Conservation (phyloP, 2,113 vertebrate genomes). For the Erythrolamprus reginae region DNA sequence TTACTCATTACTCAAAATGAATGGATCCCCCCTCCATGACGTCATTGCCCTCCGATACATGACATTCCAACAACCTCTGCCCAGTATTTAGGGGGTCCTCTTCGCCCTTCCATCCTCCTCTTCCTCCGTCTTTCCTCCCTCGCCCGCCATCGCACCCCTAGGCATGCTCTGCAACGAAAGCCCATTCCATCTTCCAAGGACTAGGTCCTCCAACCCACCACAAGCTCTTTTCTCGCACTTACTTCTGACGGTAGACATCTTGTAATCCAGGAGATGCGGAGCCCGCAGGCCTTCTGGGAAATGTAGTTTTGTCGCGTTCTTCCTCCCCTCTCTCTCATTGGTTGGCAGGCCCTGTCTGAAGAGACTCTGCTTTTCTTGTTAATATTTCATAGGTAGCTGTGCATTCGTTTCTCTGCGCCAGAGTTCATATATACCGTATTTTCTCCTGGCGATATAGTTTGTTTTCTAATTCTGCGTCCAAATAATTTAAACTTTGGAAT, state of each 20-base stretch:
- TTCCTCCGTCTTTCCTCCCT: not conserved
- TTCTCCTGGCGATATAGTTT: too few species aligned
- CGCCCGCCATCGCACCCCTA: too few species aligned
- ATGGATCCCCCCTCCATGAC: not conserved
- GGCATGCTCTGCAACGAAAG: not conserved
- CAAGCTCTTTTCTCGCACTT: not conserved
- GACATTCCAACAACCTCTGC: not conserved
- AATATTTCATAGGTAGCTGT: too few species aligned
- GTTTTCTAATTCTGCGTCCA: not conserved
- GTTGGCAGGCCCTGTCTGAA: not conserved
- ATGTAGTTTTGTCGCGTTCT: not conserved
- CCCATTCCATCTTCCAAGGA: not conserved
- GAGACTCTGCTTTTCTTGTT: not conserved
- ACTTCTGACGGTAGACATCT: not conserved
- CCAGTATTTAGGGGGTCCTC: not conserved
- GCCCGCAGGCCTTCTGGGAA: not conserved
- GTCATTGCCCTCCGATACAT: not conserved
- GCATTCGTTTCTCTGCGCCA: not conserved
- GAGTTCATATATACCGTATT: not conserved
- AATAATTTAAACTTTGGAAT: not conserved
- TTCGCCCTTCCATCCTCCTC: not conserved
- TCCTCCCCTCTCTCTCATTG: not conserved
- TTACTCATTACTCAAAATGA: too few species aligned
- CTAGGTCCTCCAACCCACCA: not conserved
- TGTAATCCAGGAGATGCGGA: not conserved